These are phyloP conservation scores for Calyptommatus sinebrachiatus DNA, from an alignment of 2,113 vertebrate genomes.

Conservation along the genomic window DNA sequence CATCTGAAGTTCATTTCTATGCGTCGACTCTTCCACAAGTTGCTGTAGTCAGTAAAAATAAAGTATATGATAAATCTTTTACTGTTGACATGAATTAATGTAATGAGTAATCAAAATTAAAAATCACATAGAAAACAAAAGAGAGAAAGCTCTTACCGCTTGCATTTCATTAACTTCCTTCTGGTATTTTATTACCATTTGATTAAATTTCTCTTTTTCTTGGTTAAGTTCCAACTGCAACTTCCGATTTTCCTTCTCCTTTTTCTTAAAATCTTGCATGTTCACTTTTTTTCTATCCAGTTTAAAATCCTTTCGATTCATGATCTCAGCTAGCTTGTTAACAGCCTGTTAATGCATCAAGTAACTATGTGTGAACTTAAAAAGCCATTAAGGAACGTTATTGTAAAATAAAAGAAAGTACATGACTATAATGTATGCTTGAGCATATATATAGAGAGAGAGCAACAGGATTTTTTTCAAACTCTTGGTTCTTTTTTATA, in stretches of 20 bases:
- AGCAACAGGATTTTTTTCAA: no score
- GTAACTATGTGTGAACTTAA: constrained; percentile 35
- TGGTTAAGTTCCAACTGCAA: constrained; percentile 95
- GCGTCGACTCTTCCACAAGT: constrained; percentile 88
- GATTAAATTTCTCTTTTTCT: constrained; percentile 98
- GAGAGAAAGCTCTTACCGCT: constrained; percentile 76
- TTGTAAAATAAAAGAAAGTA: not conserved
- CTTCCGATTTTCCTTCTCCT: constrained; percentile 98
- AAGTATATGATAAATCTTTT: not conserved
- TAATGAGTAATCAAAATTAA: not conserved
- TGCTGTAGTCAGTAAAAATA: constrained; percentile 76
- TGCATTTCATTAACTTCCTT: constrained; percentile 95
- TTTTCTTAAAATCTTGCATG: constrained; percentile 93
- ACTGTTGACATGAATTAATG: constrained; percentile 3
- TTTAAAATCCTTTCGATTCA: constrained; percentile 99
- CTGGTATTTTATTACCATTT: constrained; percentile 95
- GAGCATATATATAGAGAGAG: no score
- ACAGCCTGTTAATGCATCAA: constrained; percentile 81
- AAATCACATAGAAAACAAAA: not conserved
- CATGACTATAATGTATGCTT: no score
- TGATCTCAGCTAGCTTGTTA: constrained; percentile 98
- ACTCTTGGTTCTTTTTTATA: not conserved
- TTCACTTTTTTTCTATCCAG: constrained; percentile 95
- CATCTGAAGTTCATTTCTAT: constrained; percentile 95
- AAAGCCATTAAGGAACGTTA: not conserved